Evolutionary conservation across 2,797 vertebrate species (phyloP).

Genomic region (Eleutherodactylus coqui): DNA sequence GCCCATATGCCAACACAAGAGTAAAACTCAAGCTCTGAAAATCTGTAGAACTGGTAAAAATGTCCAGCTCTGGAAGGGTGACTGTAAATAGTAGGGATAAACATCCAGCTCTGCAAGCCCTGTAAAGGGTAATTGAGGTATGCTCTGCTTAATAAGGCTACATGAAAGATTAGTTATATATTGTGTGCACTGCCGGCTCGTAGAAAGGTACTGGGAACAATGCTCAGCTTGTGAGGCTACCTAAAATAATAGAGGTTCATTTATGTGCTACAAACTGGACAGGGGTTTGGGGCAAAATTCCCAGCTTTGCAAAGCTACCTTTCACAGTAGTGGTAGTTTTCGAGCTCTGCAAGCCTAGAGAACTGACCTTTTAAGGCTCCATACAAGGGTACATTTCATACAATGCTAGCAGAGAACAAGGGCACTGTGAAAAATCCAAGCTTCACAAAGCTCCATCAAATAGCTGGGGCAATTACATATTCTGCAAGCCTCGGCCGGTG

Average conservation of each 20-base stretch:
- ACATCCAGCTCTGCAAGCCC: no score
- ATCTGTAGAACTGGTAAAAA: no score
- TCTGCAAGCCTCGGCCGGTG: background rate
- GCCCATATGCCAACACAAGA: no score
- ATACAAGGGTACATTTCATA: background rate
- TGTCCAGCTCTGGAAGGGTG: no score
- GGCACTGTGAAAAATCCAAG: background rate
- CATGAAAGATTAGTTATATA: background rate
- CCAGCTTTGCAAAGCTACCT: background rate
- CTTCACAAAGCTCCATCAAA: background rate
- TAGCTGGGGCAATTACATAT: background rate
- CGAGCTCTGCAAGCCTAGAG: background rate
- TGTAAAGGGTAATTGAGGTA: no score
- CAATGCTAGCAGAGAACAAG: background rate
- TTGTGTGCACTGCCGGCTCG: no score
- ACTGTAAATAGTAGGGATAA: no score
- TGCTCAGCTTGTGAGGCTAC: background rate
- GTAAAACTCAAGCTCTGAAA: no score
- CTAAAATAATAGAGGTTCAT: background rate
- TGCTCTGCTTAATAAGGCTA: no score
- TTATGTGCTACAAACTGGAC: no score
- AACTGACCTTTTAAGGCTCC: background rate
- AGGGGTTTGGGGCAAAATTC: background rate
- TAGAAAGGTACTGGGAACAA: background rate
- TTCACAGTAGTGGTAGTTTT: background rate